A percentile compares a stretch with the other conserved stretches of the same genome.
These are phyloP conservation scores for Haliclona indistincta DNA, from an alignment of 37 sponge, comb jelly and placozoan species.

Conservation along the genomic window DNA sequence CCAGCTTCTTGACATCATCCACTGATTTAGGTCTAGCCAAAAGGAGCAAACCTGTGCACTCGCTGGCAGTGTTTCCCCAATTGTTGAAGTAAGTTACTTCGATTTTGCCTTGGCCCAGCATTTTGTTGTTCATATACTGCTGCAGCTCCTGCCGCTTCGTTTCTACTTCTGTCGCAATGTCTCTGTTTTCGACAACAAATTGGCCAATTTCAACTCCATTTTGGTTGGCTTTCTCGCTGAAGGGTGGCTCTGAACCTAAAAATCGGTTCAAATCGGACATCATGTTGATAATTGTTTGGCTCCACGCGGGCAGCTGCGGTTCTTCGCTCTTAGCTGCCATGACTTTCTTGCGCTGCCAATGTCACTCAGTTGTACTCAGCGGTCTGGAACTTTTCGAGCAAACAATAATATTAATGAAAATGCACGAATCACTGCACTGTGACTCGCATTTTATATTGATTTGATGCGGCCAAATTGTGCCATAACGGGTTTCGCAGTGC, in stretches of 20 bases:
- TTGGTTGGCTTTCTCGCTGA: background rate
- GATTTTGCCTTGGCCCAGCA: background rate
- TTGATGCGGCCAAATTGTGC: no score
- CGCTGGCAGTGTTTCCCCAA: background rate
- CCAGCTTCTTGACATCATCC: background rate
- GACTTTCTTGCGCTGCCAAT: no score
- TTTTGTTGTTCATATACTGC: background rate
- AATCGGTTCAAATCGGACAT: background rate
- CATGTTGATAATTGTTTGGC: background rate
- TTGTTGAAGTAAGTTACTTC: constrained; percentile 2
- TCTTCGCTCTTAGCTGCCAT: no score
- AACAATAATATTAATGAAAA: no score
- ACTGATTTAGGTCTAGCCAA: background rate
- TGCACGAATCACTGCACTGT: no score
- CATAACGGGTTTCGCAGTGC: no score
- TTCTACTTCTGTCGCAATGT: background rate
- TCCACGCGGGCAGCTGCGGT: no score
- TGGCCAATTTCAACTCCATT: background rate
- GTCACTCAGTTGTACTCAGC: no score
- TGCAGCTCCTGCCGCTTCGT: background rate
- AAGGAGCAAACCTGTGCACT: background rate
- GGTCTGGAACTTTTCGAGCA: no score
- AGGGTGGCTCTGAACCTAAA: background rate
- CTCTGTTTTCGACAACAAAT: background rate
- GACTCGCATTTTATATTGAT: no score